phyloP scores from a whole-genome alignment of 1,140 invertebrate genomes.

The Lordiphosa mommai region DNA sequence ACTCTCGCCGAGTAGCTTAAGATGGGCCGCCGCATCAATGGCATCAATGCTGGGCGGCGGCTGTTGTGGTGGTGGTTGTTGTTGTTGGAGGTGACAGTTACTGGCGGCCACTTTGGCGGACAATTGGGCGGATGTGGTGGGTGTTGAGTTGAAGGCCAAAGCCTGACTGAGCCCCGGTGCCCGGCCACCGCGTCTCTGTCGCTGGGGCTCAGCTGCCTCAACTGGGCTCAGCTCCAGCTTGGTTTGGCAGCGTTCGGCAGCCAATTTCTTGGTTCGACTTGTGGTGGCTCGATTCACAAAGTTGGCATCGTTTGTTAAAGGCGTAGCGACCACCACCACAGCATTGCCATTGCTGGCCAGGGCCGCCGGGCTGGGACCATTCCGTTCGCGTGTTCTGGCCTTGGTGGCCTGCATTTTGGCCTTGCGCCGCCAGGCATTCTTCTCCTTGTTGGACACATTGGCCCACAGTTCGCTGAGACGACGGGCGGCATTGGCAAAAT shows the following conservation, averaged over 20 bases:
- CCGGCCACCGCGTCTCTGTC: constrained; percentile 10
- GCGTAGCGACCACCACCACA: background rate
- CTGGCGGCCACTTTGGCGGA: background rate
- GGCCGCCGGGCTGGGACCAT: background rate
- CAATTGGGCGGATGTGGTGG: background rate
- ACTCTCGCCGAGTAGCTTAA: constrained; percentile 95
- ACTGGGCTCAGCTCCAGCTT: constrained; percentile 4
- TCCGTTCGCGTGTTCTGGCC: constrained; percentile 47
- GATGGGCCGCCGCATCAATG: constrained; percentile 94
- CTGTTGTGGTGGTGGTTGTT: constrained; percentile 9
- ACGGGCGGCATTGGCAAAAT: constrained; percentile 90
- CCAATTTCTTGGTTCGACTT: constrained; percentile 71
- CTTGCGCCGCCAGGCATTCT: constrained; percentile 82
- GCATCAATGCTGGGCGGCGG: constrained; percentile 86
- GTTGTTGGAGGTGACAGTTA: background rate
- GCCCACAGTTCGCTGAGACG: constrained; percentile 91
- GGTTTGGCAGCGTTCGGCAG: constrained; percentile 43
- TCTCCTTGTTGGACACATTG: constrained; percentile 82
- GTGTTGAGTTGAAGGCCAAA: background rate
- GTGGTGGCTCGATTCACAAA: constrained; percentile 69
- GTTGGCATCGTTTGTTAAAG: constrained; percentile 15
- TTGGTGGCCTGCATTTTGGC: constrained; percentile 80
- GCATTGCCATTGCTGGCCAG: constrained; percentile 31
- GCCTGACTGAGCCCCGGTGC: background rate
- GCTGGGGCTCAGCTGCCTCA: constrained; percentile 4